Evolutionary conservation across 1,140 invertebrate genomes (phyloP), one percentile per base, ranked within the genome.

Genomic region (Procambarus clarkii): DNA sequence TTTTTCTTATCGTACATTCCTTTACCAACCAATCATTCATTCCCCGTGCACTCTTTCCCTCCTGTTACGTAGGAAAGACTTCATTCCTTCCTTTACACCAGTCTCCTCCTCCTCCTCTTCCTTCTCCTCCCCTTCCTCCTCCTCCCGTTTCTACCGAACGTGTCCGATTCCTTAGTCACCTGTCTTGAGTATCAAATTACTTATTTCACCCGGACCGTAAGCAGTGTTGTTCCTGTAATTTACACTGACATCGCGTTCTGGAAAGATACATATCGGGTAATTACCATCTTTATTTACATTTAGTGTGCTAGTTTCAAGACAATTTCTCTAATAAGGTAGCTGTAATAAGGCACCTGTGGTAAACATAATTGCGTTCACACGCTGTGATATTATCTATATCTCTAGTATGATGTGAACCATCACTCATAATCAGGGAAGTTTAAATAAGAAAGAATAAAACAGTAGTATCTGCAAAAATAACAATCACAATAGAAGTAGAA

Each of bases 121-220:
- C 54, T 7, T 21, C 69, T 64, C 48, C 34, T 21, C 64, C 34
- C 69, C 3, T 48, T 54, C 82, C 24, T 74, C 46, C 24, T 64
- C 69, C 64, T 60, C 8, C 50, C 50, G 13, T 13, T 74, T 18
- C 60, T 45, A 71, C 64, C 18, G 64, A 34, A 64, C 82, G 82
- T 46, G 60, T 85, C 82, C 82, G 60, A 71, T 50, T 74, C 76
- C 76, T 46, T 79, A 9, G 15, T n/a, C 48, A 7, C 77, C 50
- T 13, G 64, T n/a, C 64, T 69, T 69, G 64, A 2, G 64, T n/a
- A 18, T 13, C 64, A 69, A n/a, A 69, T 69, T 18, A 69, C 64
- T 21, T 21, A 4, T 69, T 69, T n/a, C 5, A 18, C 64, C 13
- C 15, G 3, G 3, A 64, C 9, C 4, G 13, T 69, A 21, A 21